A percentile compares a stretch with the other conserved stretches of the same genome.
Evolutionary conservation across 2,113 vertebrate species (phyloP).

Genomic region (Rostratula benghalensis): DNA sequence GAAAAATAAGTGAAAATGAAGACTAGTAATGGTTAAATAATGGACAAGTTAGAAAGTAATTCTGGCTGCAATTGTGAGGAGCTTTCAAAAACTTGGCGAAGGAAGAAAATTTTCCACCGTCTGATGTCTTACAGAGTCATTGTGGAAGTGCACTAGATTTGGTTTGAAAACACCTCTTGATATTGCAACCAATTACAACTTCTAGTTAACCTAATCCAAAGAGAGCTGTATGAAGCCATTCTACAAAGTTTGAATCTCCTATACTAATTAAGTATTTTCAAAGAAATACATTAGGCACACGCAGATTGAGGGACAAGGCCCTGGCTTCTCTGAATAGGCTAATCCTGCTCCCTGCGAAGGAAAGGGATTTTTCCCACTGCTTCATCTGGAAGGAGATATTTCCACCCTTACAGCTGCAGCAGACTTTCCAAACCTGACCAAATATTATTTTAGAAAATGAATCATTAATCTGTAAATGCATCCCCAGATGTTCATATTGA

Average conservation of each 20-base stretch:
- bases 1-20: not conserved
- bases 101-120: not conserved
- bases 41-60: not conserved
- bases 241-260: not conserved
- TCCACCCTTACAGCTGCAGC: not conserved
- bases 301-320: not conserved
- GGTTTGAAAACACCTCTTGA: not conserved
- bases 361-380: not conserved
- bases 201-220: not conserved
- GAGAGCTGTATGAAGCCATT: not conserved
- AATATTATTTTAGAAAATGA: slow-evolving; percentile 32
- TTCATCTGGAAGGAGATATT: not conserved
- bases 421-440: slow-evolving; percentile 2
- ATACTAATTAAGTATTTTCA: not conserved
- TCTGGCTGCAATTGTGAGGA: not conserved
- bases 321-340: not conserved
- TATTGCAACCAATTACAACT: not conserved
- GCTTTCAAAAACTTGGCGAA: not conserved
- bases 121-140: not conserved
- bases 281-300: not conserved
- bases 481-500: slow-evolving; percentile 46
- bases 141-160: not conserved
- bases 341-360: not conserved
- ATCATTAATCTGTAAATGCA: slow-evolving; percentile 2
- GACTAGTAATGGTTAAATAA: not conserved